Evolutionary conservation across 2,797 vertebrate species (phyloP).

Genomic region (Myotis vivesi): DNA sequence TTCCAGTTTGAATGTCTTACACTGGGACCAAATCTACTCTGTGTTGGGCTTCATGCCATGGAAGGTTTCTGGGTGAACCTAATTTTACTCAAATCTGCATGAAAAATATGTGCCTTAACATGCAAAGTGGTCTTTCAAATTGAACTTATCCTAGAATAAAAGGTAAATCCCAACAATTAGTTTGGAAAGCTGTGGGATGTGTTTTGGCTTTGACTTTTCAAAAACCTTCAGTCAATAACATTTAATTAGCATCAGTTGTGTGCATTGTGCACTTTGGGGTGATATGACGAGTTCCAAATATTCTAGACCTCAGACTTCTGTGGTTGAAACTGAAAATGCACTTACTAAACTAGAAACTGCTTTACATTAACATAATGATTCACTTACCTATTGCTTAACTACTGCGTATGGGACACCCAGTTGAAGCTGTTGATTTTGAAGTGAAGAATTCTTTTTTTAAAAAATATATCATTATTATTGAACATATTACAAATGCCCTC

Average conservation of each 20-base stretch:
- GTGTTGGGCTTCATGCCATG: background rate
- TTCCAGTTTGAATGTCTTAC: background rate
- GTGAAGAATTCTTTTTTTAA: background rate
- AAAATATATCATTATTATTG: too few relatives aligned
- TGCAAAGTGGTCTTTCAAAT: background rate
- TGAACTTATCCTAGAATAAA: background rate
- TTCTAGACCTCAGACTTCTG: background rate
- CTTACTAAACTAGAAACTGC: background rate
- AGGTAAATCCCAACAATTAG: background rate
- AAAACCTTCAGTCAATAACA: background rate
- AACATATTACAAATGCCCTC: too few relatives aligned
- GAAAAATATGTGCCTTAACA: background rate
- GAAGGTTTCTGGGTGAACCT: background rate
- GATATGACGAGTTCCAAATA: background rate
- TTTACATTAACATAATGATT: background rate
- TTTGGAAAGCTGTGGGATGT: background rate
- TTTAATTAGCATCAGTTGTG: background rate
- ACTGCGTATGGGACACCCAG: background rate
- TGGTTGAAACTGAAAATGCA: background rate
- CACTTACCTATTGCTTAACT: background rate
- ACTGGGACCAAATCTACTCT: background rate
- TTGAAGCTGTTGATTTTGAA: background rate
- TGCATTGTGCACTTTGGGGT: background rate
- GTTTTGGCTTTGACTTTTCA: constrained; percentile 25
- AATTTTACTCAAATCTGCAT: background rate